These are phyloP conservation scores for Leptocoma aspasia DNA, from an alignment of 2,113 vertebrate genomes.

Conservation along the genomic window DNA sequence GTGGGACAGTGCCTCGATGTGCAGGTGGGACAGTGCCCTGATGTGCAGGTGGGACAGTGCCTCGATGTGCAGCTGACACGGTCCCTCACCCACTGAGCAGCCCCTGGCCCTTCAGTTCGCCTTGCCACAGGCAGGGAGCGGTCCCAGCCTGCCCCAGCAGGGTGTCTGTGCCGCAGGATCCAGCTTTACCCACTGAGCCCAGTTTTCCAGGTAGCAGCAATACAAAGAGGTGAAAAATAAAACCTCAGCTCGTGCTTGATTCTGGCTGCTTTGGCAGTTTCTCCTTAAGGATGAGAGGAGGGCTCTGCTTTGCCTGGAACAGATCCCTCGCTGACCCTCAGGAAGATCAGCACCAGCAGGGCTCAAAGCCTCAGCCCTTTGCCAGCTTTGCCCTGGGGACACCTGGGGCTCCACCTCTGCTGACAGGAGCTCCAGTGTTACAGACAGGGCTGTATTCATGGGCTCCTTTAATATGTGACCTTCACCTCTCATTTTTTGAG, in stretches of 20 bases:
- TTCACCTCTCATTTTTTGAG: neutral
- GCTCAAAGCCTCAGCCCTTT: neutral
- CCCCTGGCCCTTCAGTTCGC: neutral
- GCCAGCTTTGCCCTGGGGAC: neutral
- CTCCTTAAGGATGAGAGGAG: neutral
- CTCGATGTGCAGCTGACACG: neutral
- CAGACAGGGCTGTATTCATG: neutral
- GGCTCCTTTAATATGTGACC: neutral
- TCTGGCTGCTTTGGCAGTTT: neutral
- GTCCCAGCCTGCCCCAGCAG: neutral
- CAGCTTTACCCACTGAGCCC: neutral
- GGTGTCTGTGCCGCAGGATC: neutral
- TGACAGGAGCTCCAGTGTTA: neutral
- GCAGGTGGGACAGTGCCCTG: too few relatives aligned
- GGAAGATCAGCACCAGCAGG: neutral
- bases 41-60: too few relatives aligned
- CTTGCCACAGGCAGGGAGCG: rapidly evolving
- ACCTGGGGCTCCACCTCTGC: neutral
- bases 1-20: too few relatives aligned
- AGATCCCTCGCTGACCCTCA: neutral
- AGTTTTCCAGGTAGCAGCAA: neutral
- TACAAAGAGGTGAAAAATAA: neutral
- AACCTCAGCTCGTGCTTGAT: neutral
- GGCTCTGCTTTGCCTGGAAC: neutral
- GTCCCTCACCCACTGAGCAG: rapidly evolving